phyloP scores from a whole-genome alignment of 2,113 vertebrate genomes.

The Plestiodon gilberti region DNA sequence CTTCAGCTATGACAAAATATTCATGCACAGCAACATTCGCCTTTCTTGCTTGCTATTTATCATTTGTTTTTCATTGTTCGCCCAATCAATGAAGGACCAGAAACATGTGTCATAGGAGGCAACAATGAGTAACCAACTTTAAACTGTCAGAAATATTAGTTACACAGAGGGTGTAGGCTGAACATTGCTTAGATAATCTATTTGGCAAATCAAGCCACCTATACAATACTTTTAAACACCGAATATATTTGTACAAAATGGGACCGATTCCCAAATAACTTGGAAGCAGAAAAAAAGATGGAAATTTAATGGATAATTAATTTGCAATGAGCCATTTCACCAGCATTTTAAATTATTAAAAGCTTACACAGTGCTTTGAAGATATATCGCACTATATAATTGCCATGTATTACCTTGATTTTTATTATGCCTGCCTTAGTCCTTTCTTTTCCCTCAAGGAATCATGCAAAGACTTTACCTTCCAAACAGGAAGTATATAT shows the following conservation, averaged over 20 bases:
- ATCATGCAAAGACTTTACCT: conserved; percentile 4
- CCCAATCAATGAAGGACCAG: neutral
- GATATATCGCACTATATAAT: neutral
- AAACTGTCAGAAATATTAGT: conserved; percentile 13
- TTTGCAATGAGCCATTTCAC: conserved; percentile 5
- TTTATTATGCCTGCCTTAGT: conserved; percentile 12
- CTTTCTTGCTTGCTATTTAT: conserved; percentile 28
- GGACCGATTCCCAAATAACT: neutral
- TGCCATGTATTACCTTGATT: neutral
- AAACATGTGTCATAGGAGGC: neutral
- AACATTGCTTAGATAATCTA: neutral
- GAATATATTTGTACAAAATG: neutral
- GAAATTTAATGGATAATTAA: neutral
- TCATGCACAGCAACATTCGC: conserved; percentile 10
- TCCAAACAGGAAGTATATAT: conserved; percentile 16
- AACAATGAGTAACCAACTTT: conserved; percentile 8
- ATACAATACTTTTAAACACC: neutral
- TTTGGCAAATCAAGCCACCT: conserved; percentile 11
- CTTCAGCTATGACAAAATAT: neutral
- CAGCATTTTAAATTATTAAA: conserved; percentile 14
- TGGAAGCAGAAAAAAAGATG: conserved; percentile 9
- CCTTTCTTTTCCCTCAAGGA: conserved; percentile 21
- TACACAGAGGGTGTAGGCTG: neutral
- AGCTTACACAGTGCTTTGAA: conserved; percentile 27
- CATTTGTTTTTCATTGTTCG: conserved; percentile 20